These are phyloP conservation scores for Cossypha dichroa DNA, from an alignment of 2,797 vertebrate genomes.

Conservation along the genomic window DNA sequence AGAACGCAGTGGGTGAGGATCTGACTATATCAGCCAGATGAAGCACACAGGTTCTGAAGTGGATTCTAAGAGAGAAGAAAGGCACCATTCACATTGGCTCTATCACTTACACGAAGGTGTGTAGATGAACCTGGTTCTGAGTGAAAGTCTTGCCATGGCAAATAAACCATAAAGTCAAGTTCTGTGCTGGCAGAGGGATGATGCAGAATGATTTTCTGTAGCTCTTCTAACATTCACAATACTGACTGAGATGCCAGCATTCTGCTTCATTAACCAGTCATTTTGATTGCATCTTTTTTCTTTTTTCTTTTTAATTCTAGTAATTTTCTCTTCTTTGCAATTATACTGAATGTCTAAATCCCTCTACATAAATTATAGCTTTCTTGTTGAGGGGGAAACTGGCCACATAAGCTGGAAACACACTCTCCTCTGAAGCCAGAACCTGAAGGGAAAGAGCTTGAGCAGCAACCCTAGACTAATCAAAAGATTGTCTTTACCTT, in stretches of 20 bases:
- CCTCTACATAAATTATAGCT: conserved; percentile 23
- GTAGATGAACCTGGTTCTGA: not conserved
- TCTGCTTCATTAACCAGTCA: conserved; percentile 47
- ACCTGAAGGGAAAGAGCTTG: not conserved
- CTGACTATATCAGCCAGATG: not conserved
- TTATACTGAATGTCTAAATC: conserved; percentile 24
- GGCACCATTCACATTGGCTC: not conserved
- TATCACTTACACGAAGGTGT: not conserved
- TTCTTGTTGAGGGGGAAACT: not conserved
- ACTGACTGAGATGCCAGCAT: not conserved
- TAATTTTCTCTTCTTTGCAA: conserved; percentile 58
- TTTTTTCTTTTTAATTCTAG: not conserved
- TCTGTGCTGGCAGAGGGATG: not conserved
- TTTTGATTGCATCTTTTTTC: not conserved
- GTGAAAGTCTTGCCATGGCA: not conserved
- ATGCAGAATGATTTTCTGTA: not conserved
- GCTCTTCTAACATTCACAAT: not conserved
- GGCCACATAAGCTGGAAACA: not conserved
- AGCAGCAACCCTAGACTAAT: conserved; percentile 15
- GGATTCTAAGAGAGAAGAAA: not conserved
- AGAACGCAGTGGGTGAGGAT: not conserved
- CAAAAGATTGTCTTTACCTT: conserved; percentile 83
- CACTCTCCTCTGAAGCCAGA: not conserved
- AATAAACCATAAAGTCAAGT: not conserved
- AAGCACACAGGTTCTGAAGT: not conserved